phyloP scores from a whole-genome alignment of 1,140 invertebrate genomes.

The Zaprionus africanus region DNA sequence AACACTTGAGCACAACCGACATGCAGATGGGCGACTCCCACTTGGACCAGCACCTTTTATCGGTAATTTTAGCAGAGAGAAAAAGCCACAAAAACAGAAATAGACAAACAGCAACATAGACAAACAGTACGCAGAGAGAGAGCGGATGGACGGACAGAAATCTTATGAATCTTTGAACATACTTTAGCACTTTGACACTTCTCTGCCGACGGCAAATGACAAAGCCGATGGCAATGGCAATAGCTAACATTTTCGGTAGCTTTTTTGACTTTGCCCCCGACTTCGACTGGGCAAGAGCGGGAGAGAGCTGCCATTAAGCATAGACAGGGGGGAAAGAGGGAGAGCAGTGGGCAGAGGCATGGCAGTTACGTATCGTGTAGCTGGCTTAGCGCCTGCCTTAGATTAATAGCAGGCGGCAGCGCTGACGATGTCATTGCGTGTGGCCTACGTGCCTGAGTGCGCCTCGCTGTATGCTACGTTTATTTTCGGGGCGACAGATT shows the following conservation, averaged over 20 bases:
- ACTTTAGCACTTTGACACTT: constrained; percentile 80
- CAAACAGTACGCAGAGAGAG: neutral
- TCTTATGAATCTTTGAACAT: constrained; percentile 81
- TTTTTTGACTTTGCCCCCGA: constrained; percentile 52
- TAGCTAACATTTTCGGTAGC: constrained; percentile 43
- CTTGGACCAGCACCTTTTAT: constrained; percentile 42
- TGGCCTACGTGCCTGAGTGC: constrained; percentile 60
- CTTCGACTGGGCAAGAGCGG: constrained; percentile 1
- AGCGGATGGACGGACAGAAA: constrained; percentile 23
- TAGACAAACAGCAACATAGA: constrained; percentile 11
- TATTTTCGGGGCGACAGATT: constrained; percentile 29
- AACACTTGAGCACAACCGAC: constrained; percentile 36
- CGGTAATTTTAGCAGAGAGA: constrained; percentile 33
- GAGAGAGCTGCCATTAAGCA: constrained; percentile 58
- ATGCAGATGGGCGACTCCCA: constrained; percentile 26
- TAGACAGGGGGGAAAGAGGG: neutral
- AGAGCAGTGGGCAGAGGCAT: neutral
- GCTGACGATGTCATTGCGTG: constrained; percentile 48
- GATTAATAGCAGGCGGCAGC: constrained; percentile 61
- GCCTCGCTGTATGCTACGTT: constrained; percentile 31
- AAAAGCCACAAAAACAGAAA: constrained; percentile 37
- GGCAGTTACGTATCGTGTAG: constrained; percentile 44
- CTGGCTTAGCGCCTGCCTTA: constrained; percentile 40
- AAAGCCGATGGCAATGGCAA: constrained; percentile 2
- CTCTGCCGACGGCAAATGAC: constrained; percentile 56